These are phyloP conservation scores for Lethocerus indicus DNA, from an alignment of 1,140 invertebrate genomes.

Conservation along the genomic window DNA sequence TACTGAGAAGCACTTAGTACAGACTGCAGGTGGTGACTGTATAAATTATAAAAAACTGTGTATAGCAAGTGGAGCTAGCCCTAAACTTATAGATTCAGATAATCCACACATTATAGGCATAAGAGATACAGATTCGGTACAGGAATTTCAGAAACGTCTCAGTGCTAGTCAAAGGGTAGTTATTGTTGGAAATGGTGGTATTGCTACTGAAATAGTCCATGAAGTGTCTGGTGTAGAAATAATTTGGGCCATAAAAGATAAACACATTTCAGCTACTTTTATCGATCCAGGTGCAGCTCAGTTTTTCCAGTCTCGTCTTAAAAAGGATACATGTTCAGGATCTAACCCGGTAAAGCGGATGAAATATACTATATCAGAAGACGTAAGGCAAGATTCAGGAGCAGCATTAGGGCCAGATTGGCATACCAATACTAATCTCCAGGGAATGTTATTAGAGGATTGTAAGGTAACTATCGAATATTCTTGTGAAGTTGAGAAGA, in stretches of 20 bases:
- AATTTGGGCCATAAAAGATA: conserved; percentile 87
- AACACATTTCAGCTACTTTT: conserved; percentile 82
- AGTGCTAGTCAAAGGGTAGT: conserved; percentile 47
- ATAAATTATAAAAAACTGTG: conserved; percentile 72
- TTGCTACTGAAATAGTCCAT: conserved; percentile 89
- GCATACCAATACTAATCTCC: conserved; percentile 53
- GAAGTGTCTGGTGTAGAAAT: conserved; percentile 71
- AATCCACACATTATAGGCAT: conserved; percentile 66
- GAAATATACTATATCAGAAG: conserved; percentile 40
- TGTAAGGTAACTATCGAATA: conserved; percentile 38
- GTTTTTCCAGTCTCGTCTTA: conserved; percentile 55
- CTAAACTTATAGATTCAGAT: conserved; percentile 51
- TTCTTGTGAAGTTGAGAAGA: conserved; percentile 43
- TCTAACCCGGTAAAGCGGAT: conserved; percentile 39
- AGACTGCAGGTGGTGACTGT: conserved; percentile 26
- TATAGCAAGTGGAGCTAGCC: conserved; percentile 73
- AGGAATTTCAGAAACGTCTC: conserved; percentile 56
- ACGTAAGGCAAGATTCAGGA: conserved; percentile 29
- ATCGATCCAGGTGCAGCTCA: conserved; percentile 89
- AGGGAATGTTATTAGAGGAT: conserved; percentile 27
- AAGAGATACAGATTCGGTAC: conserved; percentile 87
- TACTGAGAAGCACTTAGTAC: conserved; percentile 31
- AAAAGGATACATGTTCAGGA: conserved; percentile 19
- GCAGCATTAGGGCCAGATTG: conserved; percentile 92
- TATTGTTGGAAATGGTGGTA: conserved; percentile 92